These are phyloP conservation scores for Spongilla lacustris DNA, from an alignment of 37 sponge, comb jelly and placozoan species.

Conservation along the genomic window DNA sequence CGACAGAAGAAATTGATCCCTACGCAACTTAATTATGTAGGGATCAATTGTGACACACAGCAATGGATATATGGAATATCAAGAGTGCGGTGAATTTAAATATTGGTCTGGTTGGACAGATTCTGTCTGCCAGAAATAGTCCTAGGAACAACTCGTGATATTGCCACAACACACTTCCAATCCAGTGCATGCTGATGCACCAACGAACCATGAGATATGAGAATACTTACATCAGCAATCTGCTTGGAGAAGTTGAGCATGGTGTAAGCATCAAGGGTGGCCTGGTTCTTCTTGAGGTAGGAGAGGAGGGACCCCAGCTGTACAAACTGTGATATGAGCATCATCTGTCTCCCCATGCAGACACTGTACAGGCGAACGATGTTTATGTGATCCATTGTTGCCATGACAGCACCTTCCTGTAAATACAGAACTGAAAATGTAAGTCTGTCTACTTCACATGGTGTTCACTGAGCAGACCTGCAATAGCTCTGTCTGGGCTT, in stretches of 20 bases:
- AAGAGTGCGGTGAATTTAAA: too few species aligned
- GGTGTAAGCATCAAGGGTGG: conserved; percentile 62
- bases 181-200: too few species aligned
- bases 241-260: conserved; percentile 76
- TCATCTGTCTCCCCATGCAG: conserved; percentile 86
- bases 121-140: too few species aligned
- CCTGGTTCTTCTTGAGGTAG: conserved; percentile 84
- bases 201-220: too few species aligned
- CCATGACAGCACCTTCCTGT: conserved; percentile 89
- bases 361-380: conserved; percentile 84
- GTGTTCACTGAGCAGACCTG: conserved; percentile 30
- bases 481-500: conserved; percentile 74
- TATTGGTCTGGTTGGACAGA: too few species aligned
- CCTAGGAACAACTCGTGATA: too few species aligned
- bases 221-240: conserved; percentile 60
- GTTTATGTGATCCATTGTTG: conserved; percentile 84
- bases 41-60: too few species aligned
- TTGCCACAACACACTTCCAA: too few species aligned
- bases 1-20: too few species aligned
- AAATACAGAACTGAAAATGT: not conserved
- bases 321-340: conserved; percentile 90
- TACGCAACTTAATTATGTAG: too few species aligned
- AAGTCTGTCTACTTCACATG: not conserved
- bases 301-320: conserved; percentile 84
- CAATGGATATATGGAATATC: too few species aligned